Conservation (phyloP, 2,113 vertebrate genomes). For the Saguinus imperator region DNA sequence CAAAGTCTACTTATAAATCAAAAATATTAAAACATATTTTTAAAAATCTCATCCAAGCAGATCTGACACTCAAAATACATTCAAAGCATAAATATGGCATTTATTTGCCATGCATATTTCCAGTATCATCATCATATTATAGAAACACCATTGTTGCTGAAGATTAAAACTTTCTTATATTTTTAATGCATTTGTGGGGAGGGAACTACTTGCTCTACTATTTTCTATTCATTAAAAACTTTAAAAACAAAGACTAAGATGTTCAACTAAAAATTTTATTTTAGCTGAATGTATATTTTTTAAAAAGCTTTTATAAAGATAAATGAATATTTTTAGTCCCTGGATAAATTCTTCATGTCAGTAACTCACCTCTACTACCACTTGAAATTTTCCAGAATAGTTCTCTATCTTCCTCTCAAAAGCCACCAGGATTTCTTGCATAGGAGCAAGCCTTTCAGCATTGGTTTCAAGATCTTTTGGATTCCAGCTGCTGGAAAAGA, state of each 20-base stretch:
- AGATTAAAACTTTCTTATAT: not conserved
- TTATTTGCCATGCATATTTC: not conserved
- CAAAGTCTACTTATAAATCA: not conserved
- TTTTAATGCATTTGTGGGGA: not conserved
- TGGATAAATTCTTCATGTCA: slow-evolving; percentile 59
- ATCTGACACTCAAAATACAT: not conserved
- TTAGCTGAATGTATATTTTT: not conserved
- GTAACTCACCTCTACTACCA: slow-evolving; percentile 78
- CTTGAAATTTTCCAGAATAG: slow-evolving; percentile 74
- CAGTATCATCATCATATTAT: not conserved
- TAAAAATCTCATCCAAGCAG: not conserved
- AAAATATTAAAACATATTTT: slow-evolving; percentile 15
- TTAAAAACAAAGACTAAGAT: slow-evolving; percentile 36
- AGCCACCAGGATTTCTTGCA: slow-evolving; percentile 71
- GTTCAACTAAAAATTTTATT: not conserved
- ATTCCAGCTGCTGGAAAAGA: slow-evolving; percentile 76
- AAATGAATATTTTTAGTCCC: slow-evolving; percentile 47
- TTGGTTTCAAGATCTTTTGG: slow-evolving; percentile 72
- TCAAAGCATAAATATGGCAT: slow-evolving; percentile 27
- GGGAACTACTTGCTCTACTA: not conserved
- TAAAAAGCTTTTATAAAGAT: not conserved
- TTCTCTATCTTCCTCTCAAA: slow-evolving; percentile 78
- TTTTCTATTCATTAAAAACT: slow-evolving; percentile 37
- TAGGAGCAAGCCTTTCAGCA: slow-evolving; percentile 77
- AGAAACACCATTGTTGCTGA: not conserved